These are phyloP conservation scores for Phaenicophaeus curvirostris DNA, from an alignment of 2,797 vertebrate genomes.

Conservation along the genomic window DNA sequence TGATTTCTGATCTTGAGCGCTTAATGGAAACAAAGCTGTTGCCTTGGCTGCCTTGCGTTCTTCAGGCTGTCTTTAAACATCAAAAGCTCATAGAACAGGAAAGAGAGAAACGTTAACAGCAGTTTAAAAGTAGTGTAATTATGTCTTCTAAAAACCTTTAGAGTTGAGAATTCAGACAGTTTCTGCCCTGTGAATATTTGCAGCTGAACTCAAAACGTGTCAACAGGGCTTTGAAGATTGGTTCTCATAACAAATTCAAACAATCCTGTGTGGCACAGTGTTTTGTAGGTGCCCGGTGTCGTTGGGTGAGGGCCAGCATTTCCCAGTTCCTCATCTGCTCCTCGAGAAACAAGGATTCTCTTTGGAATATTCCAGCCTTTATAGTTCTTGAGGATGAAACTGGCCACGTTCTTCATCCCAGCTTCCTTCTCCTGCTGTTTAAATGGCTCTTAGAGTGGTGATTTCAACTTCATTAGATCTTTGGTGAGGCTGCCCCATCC, in stretches of 20 bases:
- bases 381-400: background rate
- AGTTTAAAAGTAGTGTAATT: conserved; percentile 32
- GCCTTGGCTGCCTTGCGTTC: conserved; percentile 2
- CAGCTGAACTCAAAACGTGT: conserved; percentile 22
- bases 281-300: background rate
- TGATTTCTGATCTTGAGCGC: background rate
- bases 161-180: background rate
- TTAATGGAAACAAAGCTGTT: background rate
- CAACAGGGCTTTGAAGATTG: conserved; percentile 7
- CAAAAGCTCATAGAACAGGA: conserved; percentile 17
- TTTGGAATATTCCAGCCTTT: background rate
- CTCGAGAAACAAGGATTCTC: background rate
- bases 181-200: conserved; percentile 25
- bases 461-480: background rate
- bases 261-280: background rate
- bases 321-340: background rate
- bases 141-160: background rate
- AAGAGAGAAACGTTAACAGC: conserved; percentile 11
- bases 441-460: background rate
- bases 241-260: conserved; percentile 31
- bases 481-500: too few species aligned
- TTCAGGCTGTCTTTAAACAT: background rate
- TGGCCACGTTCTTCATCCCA: too few species aligned
- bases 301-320: background rate
- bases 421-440: background rate